These are phyloP conservation scores for Epirrita christyi DNA, from an alignment of 2,888 invertebrate species.

Conservation along the genomic window DNA sequence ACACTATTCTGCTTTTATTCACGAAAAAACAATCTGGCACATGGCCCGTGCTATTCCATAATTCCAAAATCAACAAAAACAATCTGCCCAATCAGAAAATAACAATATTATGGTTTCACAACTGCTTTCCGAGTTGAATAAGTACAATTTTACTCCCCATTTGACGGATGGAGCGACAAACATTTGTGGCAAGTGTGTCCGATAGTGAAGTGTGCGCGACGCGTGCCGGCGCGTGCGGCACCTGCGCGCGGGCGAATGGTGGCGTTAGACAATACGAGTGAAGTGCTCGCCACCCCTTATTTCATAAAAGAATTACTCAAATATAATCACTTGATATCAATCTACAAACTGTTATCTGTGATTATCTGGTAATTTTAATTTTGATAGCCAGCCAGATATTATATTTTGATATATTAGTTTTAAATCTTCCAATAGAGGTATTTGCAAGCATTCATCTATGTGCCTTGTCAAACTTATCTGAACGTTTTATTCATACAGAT, in stretches of 20 bases:
- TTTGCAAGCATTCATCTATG: too few species aligned
- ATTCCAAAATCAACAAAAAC: constrained; percentile 3
- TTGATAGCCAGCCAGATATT: not conserved
- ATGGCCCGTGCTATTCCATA: constrained; percentile 4
- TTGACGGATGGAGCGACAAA: constrained; percentile 58
- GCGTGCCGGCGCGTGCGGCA: constrained; percentile 47
- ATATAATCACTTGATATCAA: constrained; percentile 20
- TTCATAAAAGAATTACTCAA: constrained; percentile 26
- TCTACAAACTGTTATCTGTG: constrained; percentile 10
- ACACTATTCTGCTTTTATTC: too few species aligned
- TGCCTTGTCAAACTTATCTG: too few species aligned
- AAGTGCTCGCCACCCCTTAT: constrained; percentile 33
- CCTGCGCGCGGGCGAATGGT: constrained; percentile 52
- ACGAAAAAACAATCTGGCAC: not conserved
- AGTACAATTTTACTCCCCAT: constrained; percentile 57
- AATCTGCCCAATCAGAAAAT: constrained; percentile 43
- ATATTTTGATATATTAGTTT: too few species aligned
- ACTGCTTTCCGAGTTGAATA: constrained; percentile 49
- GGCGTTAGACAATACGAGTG: constrained; percentile 2
- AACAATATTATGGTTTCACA: constrained; percentile 62
- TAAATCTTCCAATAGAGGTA: too few species aligned
- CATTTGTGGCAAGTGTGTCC: constrained; percentile 76
- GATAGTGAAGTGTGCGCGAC: constrained; percentile 58
- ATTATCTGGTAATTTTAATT: constrained; percentile 4
- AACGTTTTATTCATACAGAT: too few species aligned